Evolutionary conservation across 2,888 invertebrate genomes (phyloP).

Genomic region (Chaetogeoica ovagalla): DNA sequence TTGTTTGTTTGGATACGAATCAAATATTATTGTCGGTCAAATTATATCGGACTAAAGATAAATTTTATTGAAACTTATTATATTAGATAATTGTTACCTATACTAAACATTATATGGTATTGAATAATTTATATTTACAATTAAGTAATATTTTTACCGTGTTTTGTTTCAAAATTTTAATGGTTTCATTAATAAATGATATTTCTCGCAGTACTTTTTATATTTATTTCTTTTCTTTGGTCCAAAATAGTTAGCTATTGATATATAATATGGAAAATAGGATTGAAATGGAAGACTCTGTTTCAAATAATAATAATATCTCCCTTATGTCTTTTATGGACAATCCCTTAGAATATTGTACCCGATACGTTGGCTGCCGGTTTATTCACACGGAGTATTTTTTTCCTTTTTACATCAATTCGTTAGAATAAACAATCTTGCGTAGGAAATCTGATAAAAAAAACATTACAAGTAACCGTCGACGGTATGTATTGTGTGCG

Average conservation of each 20-base stretch:
- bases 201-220: no score
- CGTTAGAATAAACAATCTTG: slow-evolving; percentile 8
- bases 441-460: slow-evolving; percentile 28
- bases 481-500: background rate
- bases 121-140: no score
- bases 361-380: no score
- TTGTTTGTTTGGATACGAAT: background rate
- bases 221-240: no score
- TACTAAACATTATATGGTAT: no score
- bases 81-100: no score
- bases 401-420: slow-evolving; percentile 24
- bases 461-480: background rate
- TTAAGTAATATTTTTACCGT: no score
- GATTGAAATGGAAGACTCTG: background rate
- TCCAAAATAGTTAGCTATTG: background rate
- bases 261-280: background rate
- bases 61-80: no score
- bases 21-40: no score
- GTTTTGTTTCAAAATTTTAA: no score
- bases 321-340: background rate
- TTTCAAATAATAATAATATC: background rate
- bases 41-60: no score
- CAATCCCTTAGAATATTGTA: background rate
- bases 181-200: no score
- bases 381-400: background rate